Percentiles rank a stretch among this genome's conserved stretches.
phyloP scores from a whole-genome alignment of 2,113 vertebrate species.

The Sceloporus undulatus region DNA sequence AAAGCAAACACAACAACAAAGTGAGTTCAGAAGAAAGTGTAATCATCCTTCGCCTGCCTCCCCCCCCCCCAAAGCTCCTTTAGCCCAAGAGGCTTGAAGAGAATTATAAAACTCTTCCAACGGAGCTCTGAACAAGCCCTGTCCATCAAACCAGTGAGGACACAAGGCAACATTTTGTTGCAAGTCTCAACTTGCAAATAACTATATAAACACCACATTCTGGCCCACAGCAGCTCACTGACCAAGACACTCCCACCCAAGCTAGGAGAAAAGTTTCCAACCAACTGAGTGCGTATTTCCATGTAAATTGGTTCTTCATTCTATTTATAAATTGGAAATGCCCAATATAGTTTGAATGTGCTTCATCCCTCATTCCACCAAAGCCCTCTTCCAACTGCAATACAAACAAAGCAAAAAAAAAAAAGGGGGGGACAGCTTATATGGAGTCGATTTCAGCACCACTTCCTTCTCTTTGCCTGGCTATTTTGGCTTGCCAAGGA shows the following conservation, averaged over 20 bases:
- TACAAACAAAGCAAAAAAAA: not conserved
- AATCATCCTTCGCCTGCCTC: no score
- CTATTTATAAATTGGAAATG: conserved; percentile 51
- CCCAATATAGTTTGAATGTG: conserved; percentile 37
- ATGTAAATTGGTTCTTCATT: conserved; percentile 6
- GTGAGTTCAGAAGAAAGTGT: no score
- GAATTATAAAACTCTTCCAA: no score
- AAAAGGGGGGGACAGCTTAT: conserved; percentile 25
- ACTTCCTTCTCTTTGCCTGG: conserved; percentile 11
- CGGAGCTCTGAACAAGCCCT: no score
- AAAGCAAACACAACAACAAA: no score
- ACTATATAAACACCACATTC: not conserved
- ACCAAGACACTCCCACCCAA: not conserved
- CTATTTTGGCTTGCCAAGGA: conserved; percentile 16
- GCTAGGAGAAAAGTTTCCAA: not conserved
- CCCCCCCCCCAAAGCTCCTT: no score
- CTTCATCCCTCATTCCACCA: conserved; percentile 42
- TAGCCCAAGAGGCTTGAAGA: no score
- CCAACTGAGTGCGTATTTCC: conserved; percentile 18
- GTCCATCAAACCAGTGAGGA: no score
- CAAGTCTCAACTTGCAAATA: no score
- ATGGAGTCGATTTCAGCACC: conserved; percentile 35
- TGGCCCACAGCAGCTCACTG: not conserved
- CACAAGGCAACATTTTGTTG: no score
- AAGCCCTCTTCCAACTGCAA: conserved; percentile 30